Base-by-base conservation (phyloP, 2,888 invertebrate genomes). In the Laspeyria flexula region DNA sequence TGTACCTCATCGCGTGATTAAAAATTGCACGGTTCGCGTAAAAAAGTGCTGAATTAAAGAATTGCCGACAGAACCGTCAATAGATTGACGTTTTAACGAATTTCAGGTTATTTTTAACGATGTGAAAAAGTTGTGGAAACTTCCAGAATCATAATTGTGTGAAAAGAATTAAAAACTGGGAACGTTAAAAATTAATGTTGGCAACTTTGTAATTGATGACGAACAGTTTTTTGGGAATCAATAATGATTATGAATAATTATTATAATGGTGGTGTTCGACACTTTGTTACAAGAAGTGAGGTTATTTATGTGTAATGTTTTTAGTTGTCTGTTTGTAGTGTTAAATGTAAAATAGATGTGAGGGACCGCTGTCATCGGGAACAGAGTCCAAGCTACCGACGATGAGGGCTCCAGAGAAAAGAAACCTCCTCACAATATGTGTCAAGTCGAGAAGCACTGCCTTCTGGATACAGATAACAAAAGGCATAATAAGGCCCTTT, bases 41-140 rank as follows among this genome's bases (percentile, higher is more conserved):
- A 33, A 35, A n/a, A 46, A 50, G 16, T 11, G 35, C 47, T 27
- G 45, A 48, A 37, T 40, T 23, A 9, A 34, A 21, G 15, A 40
- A 51, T 16, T 27, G 39, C 23, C 21, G 11, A 34, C 37, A 43
- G 60, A 60, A 52, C 55, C 49, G 60, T 60, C 67, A 57, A 55
- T 60, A 41, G 23, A 5, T 51, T 39, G 21, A 45, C 18, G 51
- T 40, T 39, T 29, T 43, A 66, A 66, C 37, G 56, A 63, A 66
- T 57, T 35, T 40, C 44, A 43, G 35, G 25, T 6, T 29, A 46
- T 43, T 53, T 66, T 50, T 64, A 64, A 64, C 55, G 67, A 67
- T 41, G 46, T 35, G 12, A 38, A 55, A 48, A 66, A 64, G 38
- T 49, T 52, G 13, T 42, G 15, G 34, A 52, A 64, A 30, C 34